Evolutionary conservation across 2,113 vertebrate genomes (phyloP).

Genomic region (Mus spicilegus): DNA sequence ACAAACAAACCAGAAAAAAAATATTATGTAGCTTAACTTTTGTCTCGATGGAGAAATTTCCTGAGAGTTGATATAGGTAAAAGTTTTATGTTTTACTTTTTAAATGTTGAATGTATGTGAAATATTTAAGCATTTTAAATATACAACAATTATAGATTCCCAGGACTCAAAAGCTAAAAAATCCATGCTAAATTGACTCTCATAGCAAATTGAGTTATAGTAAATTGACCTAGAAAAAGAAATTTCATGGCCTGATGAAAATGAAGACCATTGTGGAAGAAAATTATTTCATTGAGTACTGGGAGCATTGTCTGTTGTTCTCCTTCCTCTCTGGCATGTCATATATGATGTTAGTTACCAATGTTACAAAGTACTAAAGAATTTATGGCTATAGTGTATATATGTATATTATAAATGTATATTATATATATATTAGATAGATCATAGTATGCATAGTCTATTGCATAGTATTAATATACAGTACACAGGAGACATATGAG

Average conservation of each 20-base stretch:
- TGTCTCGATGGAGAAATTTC: neutral
- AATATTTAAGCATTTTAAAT: constrained; percentile 51
- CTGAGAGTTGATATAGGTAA: neutral
- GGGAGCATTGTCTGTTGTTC: constrained; percentile 69
- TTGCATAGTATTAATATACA: neutral
- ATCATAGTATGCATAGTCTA: neutral
- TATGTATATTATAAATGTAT: too few species aligned
- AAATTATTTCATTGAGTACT: constrained; percentile 69
- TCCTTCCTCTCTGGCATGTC: constrained; percentile 38
- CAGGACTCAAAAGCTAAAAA: constrained; percentile 63
- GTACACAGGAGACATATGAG: neutral
- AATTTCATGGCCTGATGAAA: constrained; percentile 75
- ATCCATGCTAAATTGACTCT: constrained; percentile 73
- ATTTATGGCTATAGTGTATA: neutral
- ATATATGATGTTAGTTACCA: constrained; percentile 11
- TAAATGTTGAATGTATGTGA: constrained; percentile 28
- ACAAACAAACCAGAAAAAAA: constrained; percentile 26
- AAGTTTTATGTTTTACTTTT: constrained; percentile 24
- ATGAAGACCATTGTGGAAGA: constrained; percentile 68
- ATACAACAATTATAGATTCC: constrained; percentile 35
- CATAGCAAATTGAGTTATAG: constrained; percentile 72
- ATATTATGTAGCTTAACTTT: neutral
- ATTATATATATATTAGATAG: neutral
- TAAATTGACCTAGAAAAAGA: constrained; percentile 76
- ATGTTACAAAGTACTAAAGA: constrained; percentile 18